Conservation (phyloP, 2,888 invertebrate genomes). For the Andricus quercusramuli region DNA sequence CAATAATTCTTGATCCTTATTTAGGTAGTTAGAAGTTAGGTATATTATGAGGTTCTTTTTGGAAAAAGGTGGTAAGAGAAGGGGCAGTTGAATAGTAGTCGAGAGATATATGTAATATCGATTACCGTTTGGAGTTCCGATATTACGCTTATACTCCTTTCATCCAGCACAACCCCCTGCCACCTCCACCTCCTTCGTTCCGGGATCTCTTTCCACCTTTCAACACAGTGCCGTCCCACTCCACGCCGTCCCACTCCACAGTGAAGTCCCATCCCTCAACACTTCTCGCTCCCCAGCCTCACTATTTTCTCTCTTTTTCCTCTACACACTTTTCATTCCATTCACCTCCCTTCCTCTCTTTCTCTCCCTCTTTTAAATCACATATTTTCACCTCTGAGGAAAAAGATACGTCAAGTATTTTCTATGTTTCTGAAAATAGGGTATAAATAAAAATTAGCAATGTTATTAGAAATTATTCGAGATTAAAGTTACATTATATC, state of each 20-base stretch:
- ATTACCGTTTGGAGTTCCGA: conserved; percentile 74
- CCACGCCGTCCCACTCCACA: conserved; percentile 28
- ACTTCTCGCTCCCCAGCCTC: conserved; percentile 28
- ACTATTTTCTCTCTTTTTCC: conserved; percentile 27
- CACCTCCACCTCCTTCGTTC: conserved; percentile 31
- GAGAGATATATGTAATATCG: conserved; percentile 72
- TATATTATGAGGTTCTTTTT: conserved; percentile 67
- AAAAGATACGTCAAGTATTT: conserved; percentile 35
- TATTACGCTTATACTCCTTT: conserved; percentile 69
- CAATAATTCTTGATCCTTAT: not conserved
- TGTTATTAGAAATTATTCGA: not conserved
- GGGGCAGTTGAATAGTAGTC: conserved; percentile 68
- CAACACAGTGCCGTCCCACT: conserved; percentile 44
- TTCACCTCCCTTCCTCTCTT: not conserved
- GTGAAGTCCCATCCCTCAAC: not conserved
- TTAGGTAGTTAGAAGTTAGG: conserved; percentile 1
- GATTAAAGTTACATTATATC: not conserved
- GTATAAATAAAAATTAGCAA: not conserved
- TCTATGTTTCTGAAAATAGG: conserved; percentile 17
- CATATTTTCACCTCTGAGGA: conserved; percentile 33
- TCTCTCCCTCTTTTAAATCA: conserved; percentile 20
- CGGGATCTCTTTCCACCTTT: conserved; percentile 45
- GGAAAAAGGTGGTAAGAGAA: conserved; percentile 59
- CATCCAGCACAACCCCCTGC: conserved; percentile 49
- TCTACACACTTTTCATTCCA: conserved; percentile 25